Conservation (phyloP, 2,797 vertebrate species). For the Pipistrellus pipistrellus region DNA sequence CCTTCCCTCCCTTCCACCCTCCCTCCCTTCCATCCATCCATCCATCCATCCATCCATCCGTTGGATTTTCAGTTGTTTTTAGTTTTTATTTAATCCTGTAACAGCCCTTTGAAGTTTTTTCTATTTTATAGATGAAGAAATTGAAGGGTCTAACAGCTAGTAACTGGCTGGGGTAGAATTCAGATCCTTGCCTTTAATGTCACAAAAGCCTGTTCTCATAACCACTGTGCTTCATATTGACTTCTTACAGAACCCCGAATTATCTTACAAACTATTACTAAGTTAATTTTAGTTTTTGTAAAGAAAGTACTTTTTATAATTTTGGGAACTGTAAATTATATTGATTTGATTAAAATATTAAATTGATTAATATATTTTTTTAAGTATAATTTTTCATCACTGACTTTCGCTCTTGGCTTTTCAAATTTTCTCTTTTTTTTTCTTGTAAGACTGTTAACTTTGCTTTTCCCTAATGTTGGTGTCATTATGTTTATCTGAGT, state of each 20-base stretch:
- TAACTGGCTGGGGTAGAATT: background rate
- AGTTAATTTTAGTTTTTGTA: conserved; percentile 31
- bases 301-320: conserved; percentile 35
- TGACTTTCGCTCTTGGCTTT: conserved; percentile 34
- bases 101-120: background rate
- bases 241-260: conserved; percentile 30
- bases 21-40: background rate
- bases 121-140: conserved; percentile 28
- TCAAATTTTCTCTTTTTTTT: conserved; percentile 2
- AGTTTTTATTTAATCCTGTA: conserved; percentile 59
- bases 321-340: background rate
- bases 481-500: conserved; percentile 45
- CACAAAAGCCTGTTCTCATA: background rate
- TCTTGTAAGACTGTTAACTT: background rate
- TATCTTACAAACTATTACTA: conserved; percentile 17
- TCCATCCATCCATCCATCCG: background rate
- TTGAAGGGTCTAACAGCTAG: conserved; percentile 5
- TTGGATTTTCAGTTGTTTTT: conserved; percentile 51
- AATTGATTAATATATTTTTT: too few species aligned
- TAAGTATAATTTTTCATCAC: background rate
- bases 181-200: conserved; percentile 19
- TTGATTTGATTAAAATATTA: background rate
- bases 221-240: background rate
- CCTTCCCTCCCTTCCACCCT: background rate
- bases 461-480: conserved; percentile 6